Conservation (phyloP, 2,113 vertebrate species). For the Microcebus murinus region DNA sequence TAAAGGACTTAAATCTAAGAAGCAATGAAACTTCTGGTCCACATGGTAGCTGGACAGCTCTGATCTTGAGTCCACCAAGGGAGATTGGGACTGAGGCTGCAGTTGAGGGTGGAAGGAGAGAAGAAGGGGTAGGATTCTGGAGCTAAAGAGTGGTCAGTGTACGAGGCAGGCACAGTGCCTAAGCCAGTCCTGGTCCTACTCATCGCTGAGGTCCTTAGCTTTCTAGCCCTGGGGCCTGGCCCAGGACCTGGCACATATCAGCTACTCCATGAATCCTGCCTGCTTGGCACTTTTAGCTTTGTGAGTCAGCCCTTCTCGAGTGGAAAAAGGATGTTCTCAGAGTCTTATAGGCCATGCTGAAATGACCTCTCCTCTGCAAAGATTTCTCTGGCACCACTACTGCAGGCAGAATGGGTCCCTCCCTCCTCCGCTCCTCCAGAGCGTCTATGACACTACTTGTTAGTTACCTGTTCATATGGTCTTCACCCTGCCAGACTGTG, state of each 20-base stretch:
- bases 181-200: not conserved
- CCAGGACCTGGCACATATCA: not conserved
- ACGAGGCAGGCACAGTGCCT: not conserved
- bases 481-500: not conserved
- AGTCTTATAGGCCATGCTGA: not conserved
- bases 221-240: not conserved
- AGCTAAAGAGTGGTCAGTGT: accelerated
- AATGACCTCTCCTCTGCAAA: not conserved
- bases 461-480: not conserved
- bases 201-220: not conserved
- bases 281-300: not conserved
- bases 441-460: not conserved
- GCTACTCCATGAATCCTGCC: not conserved
- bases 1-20: constrained; percentile 35
- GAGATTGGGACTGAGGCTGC: not conserved
- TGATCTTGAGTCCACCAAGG: not conserved
- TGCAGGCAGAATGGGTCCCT: not conserved
- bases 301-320: not conserved
- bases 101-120: not conserved
- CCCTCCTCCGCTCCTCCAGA: not conserved
- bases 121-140: not conserved
- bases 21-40: not conserved
- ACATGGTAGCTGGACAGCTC: not conserved
- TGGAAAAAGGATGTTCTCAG: not conserved
- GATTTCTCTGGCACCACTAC: not conserved